Percentiles rank a stretch among this genome's conserved stretches.
phyloP scores from a whole-genome alignment of 2,113 vertebrate species.

The Edolisoma coerulescens region DNA sequence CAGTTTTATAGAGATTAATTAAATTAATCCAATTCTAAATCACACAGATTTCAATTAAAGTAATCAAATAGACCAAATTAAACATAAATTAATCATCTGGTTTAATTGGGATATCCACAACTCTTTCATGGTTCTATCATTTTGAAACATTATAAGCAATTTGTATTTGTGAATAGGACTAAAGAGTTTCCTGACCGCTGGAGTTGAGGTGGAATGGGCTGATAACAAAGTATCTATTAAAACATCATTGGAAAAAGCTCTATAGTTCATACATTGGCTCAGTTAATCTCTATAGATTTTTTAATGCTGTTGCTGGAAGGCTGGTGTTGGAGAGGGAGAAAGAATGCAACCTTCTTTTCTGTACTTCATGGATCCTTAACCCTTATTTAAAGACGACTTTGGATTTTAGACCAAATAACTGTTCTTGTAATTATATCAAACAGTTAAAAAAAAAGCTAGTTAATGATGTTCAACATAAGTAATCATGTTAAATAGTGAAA shows the following conservation, averaged over 20 bases:
- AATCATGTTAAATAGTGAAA: conserved; percentile 99
- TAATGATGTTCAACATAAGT: conserved; percentile 94
- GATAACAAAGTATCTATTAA: conserved; percentile 38
- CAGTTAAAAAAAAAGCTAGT: conserved; percentile 81
- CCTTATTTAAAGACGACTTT: conserved; percentile 84
- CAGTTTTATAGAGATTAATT: not conserved
- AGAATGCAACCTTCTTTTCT: conserved; percentile 72
- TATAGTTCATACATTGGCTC: not conserved
- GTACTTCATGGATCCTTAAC: conserved; percentile 94
- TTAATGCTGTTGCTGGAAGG: conserved; percentile 51
- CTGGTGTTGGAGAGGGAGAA: conserved; percentile 48
- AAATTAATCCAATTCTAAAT: not conserved
- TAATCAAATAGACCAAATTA: not conserved
- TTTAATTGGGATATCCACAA: not conserved
- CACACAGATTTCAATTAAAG: not conserved
- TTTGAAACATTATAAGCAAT: not conserved
- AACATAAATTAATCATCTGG: not conserved
- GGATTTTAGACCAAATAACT: conserved; percentile 82
- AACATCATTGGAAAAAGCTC: conserved; percentile 27
- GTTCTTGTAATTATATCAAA: conserved; percentile 93
- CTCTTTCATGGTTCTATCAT: not conserved
- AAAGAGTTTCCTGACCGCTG: not conserved
- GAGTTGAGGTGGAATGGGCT: not conserved
- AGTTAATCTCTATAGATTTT: not conserved
- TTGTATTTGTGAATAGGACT: not conserved